These are phyloP conservation scores for Ectropis grisescens DNA, from an alignment of 1,140 invertebrate genomes.

Conservation along the genomic window DNA sequence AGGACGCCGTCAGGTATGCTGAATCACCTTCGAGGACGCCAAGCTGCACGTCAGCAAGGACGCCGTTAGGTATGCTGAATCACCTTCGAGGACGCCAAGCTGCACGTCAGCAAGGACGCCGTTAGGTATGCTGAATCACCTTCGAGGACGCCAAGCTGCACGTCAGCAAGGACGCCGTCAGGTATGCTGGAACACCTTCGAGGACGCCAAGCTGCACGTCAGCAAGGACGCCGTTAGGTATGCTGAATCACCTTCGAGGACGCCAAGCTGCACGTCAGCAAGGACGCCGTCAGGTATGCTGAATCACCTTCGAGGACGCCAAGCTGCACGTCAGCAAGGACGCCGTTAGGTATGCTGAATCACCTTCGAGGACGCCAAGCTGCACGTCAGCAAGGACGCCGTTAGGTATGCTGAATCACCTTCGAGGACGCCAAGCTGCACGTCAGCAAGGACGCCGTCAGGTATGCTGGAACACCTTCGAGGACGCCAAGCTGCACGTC, in stretches of 20 bases:
- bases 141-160: conserved; percentile 94
- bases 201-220: conserved; percentile 90
- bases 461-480: conserved; percentile 94
- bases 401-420: too few relatives aligned
- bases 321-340: too few relatives aligned
- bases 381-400: conserved; percentile 86
- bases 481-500: conserved; percentile 90
- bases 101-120: too few relatives aligned
- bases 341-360: too few relatives aligned
- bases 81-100: too few relatives aligned
- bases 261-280: conserved; percentile 86
- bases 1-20: too few relatives aligned
- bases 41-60: conserved; percentile 88
- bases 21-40: conserved; percentile 97
- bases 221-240: conserved; percentile 86
- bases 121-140: too few relatives aligned
- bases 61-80: conserved; percentile 81
- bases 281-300: conserved; percentile 84
- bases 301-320: too few relatives aligned
- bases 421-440: conserved; percentile 98
- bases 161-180: conserved; percentile 87
- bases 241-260: too few relatives aligned
- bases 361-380: conserved; percentile 95
- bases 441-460: conserved; percentile 94
- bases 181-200: too few relatives aligned